Conservation (phyloP, 2,888 invertebrate genomes). For the Melieria picta region DNA sequence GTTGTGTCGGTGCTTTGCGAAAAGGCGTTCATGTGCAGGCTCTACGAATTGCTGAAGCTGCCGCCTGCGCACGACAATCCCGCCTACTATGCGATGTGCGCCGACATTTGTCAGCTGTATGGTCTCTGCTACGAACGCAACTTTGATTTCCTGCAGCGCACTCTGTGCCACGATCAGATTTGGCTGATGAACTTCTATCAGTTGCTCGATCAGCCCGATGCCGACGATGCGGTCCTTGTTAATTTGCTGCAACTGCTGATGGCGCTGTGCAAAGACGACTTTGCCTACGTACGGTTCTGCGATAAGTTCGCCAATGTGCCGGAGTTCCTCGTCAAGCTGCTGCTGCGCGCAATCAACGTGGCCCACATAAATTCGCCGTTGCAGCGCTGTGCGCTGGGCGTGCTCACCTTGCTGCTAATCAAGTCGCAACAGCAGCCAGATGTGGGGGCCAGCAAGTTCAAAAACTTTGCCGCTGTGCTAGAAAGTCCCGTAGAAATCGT, state of each 20-base stretch:
- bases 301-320: constrained; percentile 44
- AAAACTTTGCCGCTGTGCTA: constrained; percentile 41
- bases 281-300: constrained; percentile 50
- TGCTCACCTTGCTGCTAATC: constrained; percentile 50
- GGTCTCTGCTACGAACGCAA: constrained; percentile 50
- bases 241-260: constrained; percentile 50
- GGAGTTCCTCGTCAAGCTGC: constrained; percentile 45
- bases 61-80: constrained; percentile 28
- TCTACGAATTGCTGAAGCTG: constrained; percentile 54
- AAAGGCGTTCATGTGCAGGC: constrained; percentile 49
- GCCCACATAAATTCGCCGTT: constrained; percentile 39
- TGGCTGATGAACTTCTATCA: constrained; percentile 45
- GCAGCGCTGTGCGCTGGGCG: constrained; percentile 49
- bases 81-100: constrained; percentile 50
- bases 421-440: constrained; percentile 44
- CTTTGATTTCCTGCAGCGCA: constrained; percentile 52
- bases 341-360: constrained; percentile 46
- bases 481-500: constrained; percentile 31
- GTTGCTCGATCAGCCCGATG: constrained; percentile 39
- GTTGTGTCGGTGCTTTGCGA: constrained; percentile 49
- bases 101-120: constrained; percentile 58
- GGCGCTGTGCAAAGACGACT: constrained; percentile 54
- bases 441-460: constrained; percentile 9
- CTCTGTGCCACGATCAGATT: constrained; percentile 56
- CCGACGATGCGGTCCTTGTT: constrained; percentile 18